Percentiles rank a stretch among this genome's conserved stretches.
phyloP scores from a whole-genome alignment of 2,888 invertebrate species.

The Drosophila sordidula region DNA sequence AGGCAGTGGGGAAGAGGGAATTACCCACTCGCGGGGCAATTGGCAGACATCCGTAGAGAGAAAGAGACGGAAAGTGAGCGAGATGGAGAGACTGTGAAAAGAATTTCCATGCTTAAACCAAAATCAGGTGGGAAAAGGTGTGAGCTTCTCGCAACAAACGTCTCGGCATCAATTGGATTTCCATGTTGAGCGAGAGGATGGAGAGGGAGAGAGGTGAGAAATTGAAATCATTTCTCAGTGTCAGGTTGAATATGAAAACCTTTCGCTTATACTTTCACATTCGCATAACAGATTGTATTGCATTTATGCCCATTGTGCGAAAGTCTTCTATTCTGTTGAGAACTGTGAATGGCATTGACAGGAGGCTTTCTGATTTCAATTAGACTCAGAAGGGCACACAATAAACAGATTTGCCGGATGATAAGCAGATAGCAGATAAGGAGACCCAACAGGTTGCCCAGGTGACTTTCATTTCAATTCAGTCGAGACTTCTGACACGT shows the following conservation, averaged over 20 bases:
- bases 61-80: background rate
- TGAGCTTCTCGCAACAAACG: constrained; percentile 9
- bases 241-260: constrained; percentile 64
- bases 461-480: background rate
- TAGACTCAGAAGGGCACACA: constrained; percentile 11
- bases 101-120: constrained; percentile 31
- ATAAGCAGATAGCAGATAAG: constrained; percentile 9
- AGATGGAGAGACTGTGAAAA: constrained; percentile 11
- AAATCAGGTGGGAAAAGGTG: constrained; percentile 5
- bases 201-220: constrained; percentile 23
- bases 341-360: constrained; percentile 9
- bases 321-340: constrained; percentile 21
- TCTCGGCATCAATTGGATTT: constrained; percentile 35
- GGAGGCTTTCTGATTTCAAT: constrained; percentile 12
- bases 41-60: background rate
- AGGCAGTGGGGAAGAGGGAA: constrained; percentile 9
- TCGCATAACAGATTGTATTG: constrained; percentile 53
- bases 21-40: background rate
- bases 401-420: constrained; percentile 25
- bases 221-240: constrained; percentile 67
- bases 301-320: constrained; percentile 29
- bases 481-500: background rate
- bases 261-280: constrained; percentile 33
- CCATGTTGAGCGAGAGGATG: constrained; percentile 6
- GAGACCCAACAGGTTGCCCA: constrained; percentile 31